phyloP scores from a whole-genome alignment of 2,888 invertebrate species.

The Lithophane leautieri region DNA sequence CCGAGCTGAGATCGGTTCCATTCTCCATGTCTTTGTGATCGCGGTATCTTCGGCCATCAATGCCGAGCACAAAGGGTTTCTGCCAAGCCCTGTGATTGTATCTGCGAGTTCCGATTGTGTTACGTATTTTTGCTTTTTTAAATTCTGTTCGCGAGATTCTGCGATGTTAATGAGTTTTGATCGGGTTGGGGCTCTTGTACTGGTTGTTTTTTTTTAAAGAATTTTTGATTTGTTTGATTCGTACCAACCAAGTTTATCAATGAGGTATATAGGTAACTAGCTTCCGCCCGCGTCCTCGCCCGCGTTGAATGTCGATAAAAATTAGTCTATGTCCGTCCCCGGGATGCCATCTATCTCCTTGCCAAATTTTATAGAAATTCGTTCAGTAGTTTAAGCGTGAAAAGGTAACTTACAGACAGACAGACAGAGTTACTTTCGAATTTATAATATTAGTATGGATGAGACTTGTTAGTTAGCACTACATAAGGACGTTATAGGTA shows the following conservation, averaged over 20 bases:
- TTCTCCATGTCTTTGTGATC: conserved; percentile 82
- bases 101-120: conserved; percentile 66
- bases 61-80: conserved; percentile 78
- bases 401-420: no score
- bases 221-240: neutral
- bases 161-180: conserved; percentile 60
- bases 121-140: conserved; percentile 57
- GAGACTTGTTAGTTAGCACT: neutral
- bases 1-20: conserved; percentile 67
- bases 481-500: no score
- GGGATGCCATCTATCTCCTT: no score
- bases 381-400: no score
- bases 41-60: conserved; percentile 81
- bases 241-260: neutral
- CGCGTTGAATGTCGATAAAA: no score
- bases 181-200: conserved; percentile 28
- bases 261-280: no score
- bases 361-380: no score
- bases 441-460: no score
- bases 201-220: neutral
- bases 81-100: conserved; percentile 77
- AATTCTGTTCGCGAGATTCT: conserved; percentile 45
- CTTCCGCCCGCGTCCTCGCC: no score
- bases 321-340: no score
- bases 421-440: no score